Conservation (phyloP, 53 echinoderm and acorn worm genomes). For the Echinarachnius parma region DNA sequence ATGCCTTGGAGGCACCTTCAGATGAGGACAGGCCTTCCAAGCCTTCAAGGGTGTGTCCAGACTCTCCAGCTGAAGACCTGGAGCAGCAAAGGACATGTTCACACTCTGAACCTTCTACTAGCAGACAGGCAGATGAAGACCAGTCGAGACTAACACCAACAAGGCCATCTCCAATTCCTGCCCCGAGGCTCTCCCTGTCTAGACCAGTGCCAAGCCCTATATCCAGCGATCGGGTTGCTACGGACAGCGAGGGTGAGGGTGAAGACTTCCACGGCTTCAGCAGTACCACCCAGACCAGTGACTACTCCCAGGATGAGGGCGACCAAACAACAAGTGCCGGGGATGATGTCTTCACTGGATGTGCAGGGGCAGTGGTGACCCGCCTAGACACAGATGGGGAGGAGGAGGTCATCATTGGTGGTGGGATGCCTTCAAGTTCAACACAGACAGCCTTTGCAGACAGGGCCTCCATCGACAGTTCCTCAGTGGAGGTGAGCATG, state of each 20-base stretch:
- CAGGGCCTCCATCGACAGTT: constrained; percentile 11
- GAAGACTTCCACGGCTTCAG: neutral
- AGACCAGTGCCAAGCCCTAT: neutral
- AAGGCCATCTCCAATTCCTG: too few species aligned
- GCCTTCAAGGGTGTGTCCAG: constrained; percentile 28
- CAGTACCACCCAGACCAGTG: too few species aligned
- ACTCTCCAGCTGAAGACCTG: constrained; percentile 18
- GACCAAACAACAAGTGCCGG: neutral
- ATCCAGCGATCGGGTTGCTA: neutral
- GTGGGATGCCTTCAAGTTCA: constrained; percentile 18
- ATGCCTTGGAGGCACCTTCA: neutral
- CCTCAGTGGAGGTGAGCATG: constrained; percentile 6
- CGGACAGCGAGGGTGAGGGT: neutral
- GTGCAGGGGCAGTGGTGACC: constrained; percentile 28
- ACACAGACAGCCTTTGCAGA: constrained; percentile 35
- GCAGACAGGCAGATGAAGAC: neutral
- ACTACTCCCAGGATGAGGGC: too few species aligned
- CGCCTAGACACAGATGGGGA: constrained; percentile 23
- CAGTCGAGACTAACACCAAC: too few species aligned
- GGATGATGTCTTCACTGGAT: neutral
- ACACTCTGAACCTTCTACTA: constrained; percentile 13
- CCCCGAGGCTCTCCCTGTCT: constrained; percentile 5
- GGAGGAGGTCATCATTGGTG: constrained; percentile 34
- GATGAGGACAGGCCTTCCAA: constrained; percentile 31
- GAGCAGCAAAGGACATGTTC: constrained; percentile 17